phyloP scores from a whole-genome alignment of 1,140 invertebrate species.

The Physella acuta region DNA sequence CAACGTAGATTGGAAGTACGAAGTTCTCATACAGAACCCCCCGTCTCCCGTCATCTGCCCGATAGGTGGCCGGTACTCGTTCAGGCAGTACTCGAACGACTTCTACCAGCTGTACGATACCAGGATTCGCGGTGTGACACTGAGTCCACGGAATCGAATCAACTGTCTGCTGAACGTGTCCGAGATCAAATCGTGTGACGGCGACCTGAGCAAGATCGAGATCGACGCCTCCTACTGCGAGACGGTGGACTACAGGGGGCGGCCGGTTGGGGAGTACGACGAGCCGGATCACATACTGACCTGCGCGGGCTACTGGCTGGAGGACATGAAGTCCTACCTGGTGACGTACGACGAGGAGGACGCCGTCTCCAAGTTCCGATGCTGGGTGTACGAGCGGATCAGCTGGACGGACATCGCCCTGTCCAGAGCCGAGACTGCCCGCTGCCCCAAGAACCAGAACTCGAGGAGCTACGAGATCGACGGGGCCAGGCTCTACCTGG shows the following conservation, averaged over 20 bases:
- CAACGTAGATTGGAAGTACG: conserved; percentile 56
- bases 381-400: conserved; percentile 95
- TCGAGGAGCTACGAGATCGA: conserved; percentile 84
- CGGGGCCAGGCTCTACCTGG: conserved; percentile 85
- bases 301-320: conserved; percentile 97
- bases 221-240: conserved; percentile 94
- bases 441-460: conserved; percentile 86
- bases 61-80: conserved; percentile 92
- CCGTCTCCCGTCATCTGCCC: conserved; percentile 91
- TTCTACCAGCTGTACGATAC: conserved; percentile 75
- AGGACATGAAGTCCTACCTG: conserved; percentile 94
- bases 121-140: conserved; percentile 90
- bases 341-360: conserved; percentile 96
- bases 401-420: conserved; percentile 88
- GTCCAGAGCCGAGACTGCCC: conserved; percentile 88
- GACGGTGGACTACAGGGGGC: conserved; percentile 88
- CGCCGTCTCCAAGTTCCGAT: conserved; percentile 91
- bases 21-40: conserved; percentile 69
- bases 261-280: conserved; percentile 76
- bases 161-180: conserved; percentile 92
- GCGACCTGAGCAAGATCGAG: conserved; percentile 87
- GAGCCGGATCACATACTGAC: conserved; percentile 95
- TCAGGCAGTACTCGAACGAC: conserved; percentile 84
- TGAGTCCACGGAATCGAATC: conserved; percentile 86
- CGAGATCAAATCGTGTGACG: conserved; percentile 76